Base-by-base conservation (phyloP, 2,113 vertebrate genomes). In the Salminus brasiliensis region DNA sequence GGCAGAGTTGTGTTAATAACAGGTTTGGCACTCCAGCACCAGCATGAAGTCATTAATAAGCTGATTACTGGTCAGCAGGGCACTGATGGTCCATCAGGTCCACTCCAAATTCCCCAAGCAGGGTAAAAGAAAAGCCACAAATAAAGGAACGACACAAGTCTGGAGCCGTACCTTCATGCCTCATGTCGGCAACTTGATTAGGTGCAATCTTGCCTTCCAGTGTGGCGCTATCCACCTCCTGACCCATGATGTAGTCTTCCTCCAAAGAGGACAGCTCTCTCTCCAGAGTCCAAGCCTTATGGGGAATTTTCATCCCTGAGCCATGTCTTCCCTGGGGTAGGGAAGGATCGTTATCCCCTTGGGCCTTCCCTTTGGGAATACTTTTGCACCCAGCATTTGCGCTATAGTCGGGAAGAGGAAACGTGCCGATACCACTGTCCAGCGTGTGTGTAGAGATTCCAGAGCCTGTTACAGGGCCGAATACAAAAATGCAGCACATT, bases 341-440 rank as follows among this genome's bases (percentile, higher is more conserved):
- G 0, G 91, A n/a, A 77, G 88, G 82, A 62, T 90, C 92, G n/a
- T 89, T 93, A 43, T 96, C 95, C 0, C 92, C 91, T 11, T 94
- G 93, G 1, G 90, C 78, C 87, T 94, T 95, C 0, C 88, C 87
- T 84, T 95, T 96, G 45, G 95, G 95, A 75, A 94, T 87, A 32
- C 93, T 94, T 55, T 97, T 95, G 10, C 92, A 92, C 0, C 95
- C 92, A 0, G 92, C 92, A 0, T 96, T 94, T 9, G 91, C 91
- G 27, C 92, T 94, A 45, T 97, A 96, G 85, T 98, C 97, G 0
- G 97, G 97, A 8, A 97, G 94, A 0, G 97, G 97, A 86, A 99
- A 99, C 5, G 97, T 99, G 2, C 97, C 97, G 8, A 99, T 99
- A 71, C 97, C 97, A 2, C 97, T 99, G 94, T 98, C 97, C 88